Evolutionary conservation across 2,797 vertebrate genomes (phyloP), one percentile per base, ranked within the genome.

Genomic region (Poeciliopsis presidionis): DNA sequence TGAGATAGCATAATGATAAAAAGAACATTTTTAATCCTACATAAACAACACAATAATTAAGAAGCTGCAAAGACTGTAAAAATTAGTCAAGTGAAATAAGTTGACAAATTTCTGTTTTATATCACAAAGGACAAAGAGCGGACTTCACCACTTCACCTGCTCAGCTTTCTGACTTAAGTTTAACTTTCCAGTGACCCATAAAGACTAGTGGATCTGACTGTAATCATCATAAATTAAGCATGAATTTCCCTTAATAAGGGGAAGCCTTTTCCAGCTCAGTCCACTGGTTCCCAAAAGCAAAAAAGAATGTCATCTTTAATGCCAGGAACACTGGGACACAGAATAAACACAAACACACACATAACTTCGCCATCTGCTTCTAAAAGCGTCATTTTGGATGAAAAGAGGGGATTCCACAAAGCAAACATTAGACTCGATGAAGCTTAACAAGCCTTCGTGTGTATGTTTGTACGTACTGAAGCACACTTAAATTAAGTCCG

Each of bases 201-300:
- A 83, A 84, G 83, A 73, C 86, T 85, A 89, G 86, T 85, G 83
- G 78, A 90, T 88, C 69, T 28, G 74, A 81, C 13, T 82, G 89
- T 83, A 89, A 90, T 93, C 89, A 93, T 75, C 83, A 80, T 80
- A 91, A 95, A 95, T 95, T 94, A 93, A 89, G 83, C 92, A 61
- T 93, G 80, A 33, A 81, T 77, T 81, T 84, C 76, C 81, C 82
- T 89, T 85, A 89, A 90, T 88, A 88, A 78, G 84, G 81, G 88
- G 86, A 93, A 90, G 81, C 86, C 90, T 79, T 86, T 82, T 92
- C 81, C 69, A 80, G 80, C 86, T 90, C 91, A 92, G 85, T 75
- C 90, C 89, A 91, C 87, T 92, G 89, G 82, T 90, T 94, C 80
- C 83, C 89, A 91, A 92, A 90, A 92, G 59, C 87, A 82, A 84